Evolutionary conservation across 2,797 vertebrate species (phyloP).

Genomic region (Taeniopygia guttata): DNA sequence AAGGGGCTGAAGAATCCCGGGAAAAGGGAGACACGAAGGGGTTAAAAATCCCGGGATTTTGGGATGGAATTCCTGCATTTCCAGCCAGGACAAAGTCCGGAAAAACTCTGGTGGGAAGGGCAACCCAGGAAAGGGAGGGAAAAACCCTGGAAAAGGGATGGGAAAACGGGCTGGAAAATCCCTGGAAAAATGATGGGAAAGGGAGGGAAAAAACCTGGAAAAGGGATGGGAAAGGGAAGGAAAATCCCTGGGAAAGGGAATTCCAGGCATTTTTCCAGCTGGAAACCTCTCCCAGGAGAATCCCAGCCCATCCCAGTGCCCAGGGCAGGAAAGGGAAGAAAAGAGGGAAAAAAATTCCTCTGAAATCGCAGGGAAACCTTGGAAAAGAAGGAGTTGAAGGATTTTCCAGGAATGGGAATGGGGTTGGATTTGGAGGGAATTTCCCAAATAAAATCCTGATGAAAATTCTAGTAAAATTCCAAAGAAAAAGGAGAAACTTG

Average conservation of each 20-base stretch:
- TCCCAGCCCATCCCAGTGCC: not conserved
- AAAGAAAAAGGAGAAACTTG: too few relatives aligned
- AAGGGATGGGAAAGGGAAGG: not conserved
- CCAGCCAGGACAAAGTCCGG: not conserved
- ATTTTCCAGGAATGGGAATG: not conserved
- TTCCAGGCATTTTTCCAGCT: not conserved
- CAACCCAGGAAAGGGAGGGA: not conserved
- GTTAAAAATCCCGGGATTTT: not conserved
- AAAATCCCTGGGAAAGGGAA: not conserved
- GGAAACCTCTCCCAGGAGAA: not conserved
- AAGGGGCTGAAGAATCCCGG: not conserved
- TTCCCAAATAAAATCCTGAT: not conserved
- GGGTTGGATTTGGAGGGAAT: not conserved
- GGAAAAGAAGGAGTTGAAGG: not conserved
- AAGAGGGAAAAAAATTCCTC: not conserved
- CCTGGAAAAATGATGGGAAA: not conserved
- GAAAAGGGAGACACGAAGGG: not conserved
- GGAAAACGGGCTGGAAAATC: too few relatives aligned
- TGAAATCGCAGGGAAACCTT: not conserved
- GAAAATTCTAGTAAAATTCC: not conserved
- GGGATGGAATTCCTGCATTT: not conserved
- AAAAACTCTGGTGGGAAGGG: not conserved
- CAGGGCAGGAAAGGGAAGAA: not conserved
- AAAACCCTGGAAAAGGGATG: too few relatives aligned
- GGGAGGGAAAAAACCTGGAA: not conserved